Conservation (phyloP, 2,113 vertebrate species). For the Nothobranchius kuhntae region DNA sequence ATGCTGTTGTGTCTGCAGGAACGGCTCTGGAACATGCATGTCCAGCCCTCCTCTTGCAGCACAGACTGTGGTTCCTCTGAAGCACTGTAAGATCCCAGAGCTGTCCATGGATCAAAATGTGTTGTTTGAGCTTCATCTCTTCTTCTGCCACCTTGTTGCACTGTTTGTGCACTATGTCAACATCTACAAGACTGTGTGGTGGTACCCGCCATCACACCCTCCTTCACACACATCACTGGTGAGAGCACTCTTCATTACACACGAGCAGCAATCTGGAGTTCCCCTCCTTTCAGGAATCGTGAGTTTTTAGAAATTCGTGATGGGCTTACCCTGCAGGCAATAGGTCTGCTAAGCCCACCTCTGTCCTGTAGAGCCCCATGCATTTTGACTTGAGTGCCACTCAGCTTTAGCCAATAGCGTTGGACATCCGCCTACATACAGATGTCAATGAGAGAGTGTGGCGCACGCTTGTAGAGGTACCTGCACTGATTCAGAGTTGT, state of each 20-base stretch:
- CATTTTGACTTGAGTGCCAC: too few species aligned
- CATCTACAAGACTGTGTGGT: constrained; percentile 99
- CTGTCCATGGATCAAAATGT: constrained; percentile 90
- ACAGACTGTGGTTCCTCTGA: constrained; percentile 91
- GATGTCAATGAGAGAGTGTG: too few species aligned
- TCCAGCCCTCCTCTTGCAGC: constrained; percentile 93
- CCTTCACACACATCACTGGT: constrained; percentile 96
- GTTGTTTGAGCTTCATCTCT: constrained; percentile 94
- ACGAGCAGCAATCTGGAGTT: too few species aligned
- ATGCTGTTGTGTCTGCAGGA: constrained; percentile 74
- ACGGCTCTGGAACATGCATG: constrained; percentile 89
- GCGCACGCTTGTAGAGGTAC: too few species aligned
- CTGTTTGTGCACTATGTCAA: constrained; percentile 99
- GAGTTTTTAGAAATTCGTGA: too few species aligned
- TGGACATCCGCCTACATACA: too few species aligned
- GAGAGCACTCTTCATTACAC: constrained; percentile 50
- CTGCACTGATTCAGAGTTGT: too few species aligned
- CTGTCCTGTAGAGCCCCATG: too few species aligned
- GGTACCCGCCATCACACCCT: constrained; percentile 94
- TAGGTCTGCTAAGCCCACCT: too few species aligned
- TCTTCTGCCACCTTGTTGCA: constrained; percentile 95
- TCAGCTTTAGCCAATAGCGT: too few species aligned
- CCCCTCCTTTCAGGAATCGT: too few species aligned
- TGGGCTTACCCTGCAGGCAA: too few species aligned
- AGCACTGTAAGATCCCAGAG: constrained; percentile 96